Conservation (phyloP, 1,140 invertebrate genomes). For the Atopsyche davidsoni region DNA sequence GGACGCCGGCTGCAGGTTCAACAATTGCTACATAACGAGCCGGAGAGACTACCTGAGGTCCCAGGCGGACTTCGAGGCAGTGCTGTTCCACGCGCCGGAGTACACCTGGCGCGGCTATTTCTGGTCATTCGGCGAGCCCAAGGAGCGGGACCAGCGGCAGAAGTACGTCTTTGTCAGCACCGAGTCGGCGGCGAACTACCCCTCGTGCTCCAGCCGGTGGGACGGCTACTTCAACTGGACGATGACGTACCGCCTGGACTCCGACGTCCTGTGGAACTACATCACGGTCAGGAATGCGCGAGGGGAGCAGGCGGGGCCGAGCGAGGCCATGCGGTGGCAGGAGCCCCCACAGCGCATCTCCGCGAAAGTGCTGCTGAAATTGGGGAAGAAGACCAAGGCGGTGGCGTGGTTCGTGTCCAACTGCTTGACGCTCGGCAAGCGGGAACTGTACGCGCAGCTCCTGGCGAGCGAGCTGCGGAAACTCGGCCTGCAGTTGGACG, state of each 20-base stretch:
- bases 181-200: slow-evolving; percentile 46
- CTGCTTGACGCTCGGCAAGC: slow-evolving; percentile 50
- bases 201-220: slow-evolving; percentile 33
- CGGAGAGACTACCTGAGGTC: slow-evolving; percentile 6
- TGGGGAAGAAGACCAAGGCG: slow-evolving; percentile 43
- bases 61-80: slow-evolving; percentile 32
- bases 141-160: slow-evolving; percentile 30
- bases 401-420: slow-evolving; percentile 65
- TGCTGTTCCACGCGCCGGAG: slow-evolving; percentile 35
- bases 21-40: slow-evolving; percentile 23
- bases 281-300: slow-evolving; percentile 39
- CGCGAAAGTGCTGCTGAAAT: slow-evolving; percentile 32
- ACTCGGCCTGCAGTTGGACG: slow-evolving; percentile 47
- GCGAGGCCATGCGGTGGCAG: slow-evolving; percentile 28
- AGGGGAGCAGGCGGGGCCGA: slow-evolving; percentile 34
- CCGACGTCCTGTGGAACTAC: slow-evolving; percentile 47
- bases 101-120: slow-evolving; percentile 17
- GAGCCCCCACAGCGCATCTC: slow-evolving; percentile 35
- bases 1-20: slow-evolving; percentile 23
- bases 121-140: slow-evolving; percentile 27
- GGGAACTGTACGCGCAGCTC: slow-evolving; percentile 53
- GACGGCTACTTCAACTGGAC: slow-evolving; percentile 56
- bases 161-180: slow-evolving; percentile 48
- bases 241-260: slow-evolving; percentile 51
- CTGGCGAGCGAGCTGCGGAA: slow-evolving; percentile 48